Percentiles rank a stretch among this genome's conserved stretches.
Conservation (phyloP, 2,888 invertebrate species). For the Anorthoa munda region DNA sequence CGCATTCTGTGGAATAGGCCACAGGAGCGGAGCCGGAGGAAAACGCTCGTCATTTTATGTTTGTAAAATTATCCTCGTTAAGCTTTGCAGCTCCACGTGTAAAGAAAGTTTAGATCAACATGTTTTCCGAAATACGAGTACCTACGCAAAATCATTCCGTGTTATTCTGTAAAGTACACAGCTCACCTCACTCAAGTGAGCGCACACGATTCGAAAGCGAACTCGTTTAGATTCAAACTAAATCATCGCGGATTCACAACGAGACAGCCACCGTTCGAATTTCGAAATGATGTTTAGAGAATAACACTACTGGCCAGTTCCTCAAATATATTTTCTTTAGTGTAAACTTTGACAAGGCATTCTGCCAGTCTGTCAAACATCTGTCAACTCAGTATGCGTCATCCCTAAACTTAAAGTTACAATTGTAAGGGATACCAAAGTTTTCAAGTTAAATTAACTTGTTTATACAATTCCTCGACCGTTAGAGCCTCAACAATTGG, state of each 20-base stretch:
- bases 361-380: neutral
- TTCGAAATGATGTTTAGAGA: neutral
- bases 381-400: neutral
- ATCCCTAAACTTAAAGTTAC: conserved; percentile 39
- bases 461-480: conserved; percentile 63
- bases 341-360: neutral
- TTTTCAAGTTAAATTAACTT: conserved; percentile 69
- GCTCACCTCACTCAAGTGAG: too few relatives aligned
- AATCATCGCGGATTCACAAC: neutral
- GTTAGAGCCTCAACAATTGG: conserved; percentile 60
- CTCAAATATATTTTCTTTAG: neutral
- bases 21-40: too few relatives aligned
- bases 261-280: neutral
- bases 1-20: too few relatives aligned
- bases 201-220: neutral
- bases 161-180: too few relatives aligned
- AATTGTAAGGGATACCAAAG: conserved; percentile 64
- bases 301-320: neutral
- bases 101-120: too few relatives aligned
- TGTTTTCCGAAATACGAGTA: too few relatives aligned
- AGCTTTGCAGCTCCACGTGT: too few relatives aligned
- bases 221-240: neutral
- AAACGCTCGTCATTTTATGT: too few relatives aligned
- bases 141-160: too few relatives aligned
- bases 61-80: too few relatives aligned